Evolutionary conservation across 2,113 vertebrate genomes (phyloP), one percentile per base, ranked within the genome.

Genomic region (Pyxicephalus adspersus): DNA sequence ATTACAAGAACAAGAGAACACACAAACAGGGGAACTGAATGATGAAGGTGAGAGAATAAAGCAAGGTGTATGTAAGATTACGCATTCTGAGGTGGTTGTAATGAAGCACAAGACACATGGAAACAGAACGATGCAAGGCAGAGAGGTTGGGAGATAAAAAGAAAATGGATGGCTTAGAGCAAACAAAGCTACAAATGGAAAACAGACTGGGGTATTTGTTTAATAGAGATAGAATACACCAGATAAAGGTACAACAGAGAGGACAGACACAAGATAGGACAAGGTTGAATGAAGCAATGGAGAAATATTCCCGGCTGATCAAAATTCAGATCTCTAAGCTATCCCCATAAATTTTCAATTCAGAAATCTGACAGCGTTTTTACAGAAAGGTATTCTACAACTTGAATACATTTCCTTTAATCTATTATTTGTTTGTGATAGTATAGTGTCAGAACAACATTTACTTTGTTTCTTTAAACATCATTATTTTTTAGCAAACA

Each of bases 261-360:
- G 80, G 71, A 82, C 80, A 64, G 68, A 81, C 60, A 73, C 60
- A 60, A 71, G 67, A 81, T 81, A 81, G 79, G 50, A 82, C 80
- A 82, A 82, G 80, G 80, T 75, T 82, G 71, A 82, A 82, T 75
- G 70, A 75, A 82, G 63, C 51, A 82, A 82, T 79, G 77, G 77
- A 81, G 29, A 64, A 64, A 66, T 66, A 82, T 58, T 66, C 70
- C 63, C n/a, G 25, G 31, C 51, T 50, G 70, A 75, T 65, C 17
- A 22, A 20, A 26, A 64, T 34, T 58, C 58, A 81, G 60, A 74
- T 81, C n/a, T 74, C 28, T 74, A 63, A 26, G 57, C 60, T 73
- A 74, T 57, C 26, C 50, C 22, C 64, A 52, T 81, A 74, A 57
- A 81, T 73, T 64, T 81, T 58, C 45, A 65, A 60, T 66, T 82